Conservation (phyloP, 2,797 vertebrate genomes). For the Harpagifer antarcticus region DNA sequence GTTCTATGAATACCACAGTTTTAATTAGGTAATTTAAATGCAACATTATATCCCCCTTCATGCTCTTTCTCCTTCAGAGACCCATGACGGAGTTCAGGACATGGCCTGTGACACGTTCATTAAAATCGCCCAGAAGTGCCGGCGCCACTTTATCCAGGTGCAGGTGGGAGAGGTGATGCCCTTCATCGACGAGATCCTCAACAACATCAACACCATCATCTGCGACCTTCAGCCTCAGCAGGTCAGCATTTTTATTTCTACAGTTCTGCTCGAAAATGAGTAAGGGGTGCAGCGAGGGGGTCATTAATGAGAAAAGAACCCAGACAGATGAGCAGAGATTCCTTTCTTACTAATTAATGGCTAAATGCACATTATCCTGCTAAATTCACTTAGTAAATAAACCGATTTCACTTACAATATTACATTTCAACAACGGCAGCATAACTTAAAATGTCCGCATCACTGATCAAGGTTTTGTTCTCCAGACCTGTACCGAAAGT, state of each 20-base stretch:
- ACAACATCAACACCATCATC: constrained; percentile 99
- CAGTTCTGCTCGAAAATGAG: not conserved
- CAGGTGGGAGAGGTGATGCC: constrained; percentile 99
- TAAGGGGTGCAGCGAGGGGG: too few species aligned
- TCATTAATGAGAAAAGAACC: too few species aligned
- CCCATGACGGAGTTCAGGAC: constrained; percentile 98
- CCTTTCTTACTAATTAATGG: too few species aligned
- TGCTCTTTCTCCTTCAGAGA: constrained; percentile 85
- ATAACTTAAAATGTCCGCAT: too few species aligned
- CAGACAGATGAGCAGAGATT: too few species aligned
- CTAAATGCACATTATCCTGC: too few species aligned
- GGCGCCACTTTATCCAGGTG: constrained; percentile 98
- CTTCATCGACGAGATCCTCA: constrained; percentile 98
- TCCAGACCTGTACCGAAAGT: too few species aligned
- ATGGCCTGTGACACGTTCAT: constrained; percentile 99
- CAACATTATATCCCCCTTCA: fast-evolving
- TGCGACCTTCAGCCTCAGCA: constrained; percentile 99
- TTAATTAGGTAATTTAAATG: not conserved
- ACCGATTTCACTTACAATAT: too few species aligned
- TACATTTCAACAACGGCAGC: too few species aligned
- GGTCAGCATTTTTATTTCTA: constrained; percentile 77
- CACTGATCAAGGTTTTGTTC: too few species aligned
- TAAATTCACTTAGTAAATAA: too few species aligned
- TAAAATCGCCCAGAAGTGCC: constrained; percentile 99
- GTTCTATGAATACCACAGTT: not conserved